Conservation (phyloP, 2,888 invertebrate species). For the Seira ritae region DNA sequence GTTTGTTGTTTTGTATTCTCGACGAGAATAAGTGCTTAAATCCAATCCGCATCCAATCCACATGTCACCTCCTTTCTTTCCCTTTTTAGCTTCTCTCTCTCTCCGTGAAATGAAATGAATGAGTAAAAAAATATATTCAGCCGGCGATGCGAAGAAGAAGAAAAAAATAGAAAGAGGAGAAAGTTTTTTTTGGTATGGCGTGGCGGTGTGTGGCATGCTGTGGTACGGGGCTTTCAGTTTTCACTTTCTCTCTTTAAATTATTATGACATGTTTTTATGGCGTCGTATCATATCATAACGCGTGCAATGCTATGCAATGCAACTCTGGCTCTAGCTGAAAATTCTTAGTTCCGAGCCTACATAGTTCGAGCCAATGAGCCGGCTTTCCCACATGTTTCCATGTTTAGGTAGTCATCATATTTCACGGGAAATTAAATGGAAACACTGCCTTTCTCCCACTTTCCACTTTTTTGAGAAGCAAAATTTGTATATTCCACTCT, state of each 20-base stretch:
- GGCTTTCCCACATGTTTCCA: background rate
- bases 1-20: background rate
- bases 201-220: too few species aligned
- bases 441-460: background rate
- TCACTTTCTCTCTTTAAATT: slow-evolving; percentile 35
- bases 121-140: too few species aligned
- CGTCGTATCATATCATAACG: slow-evolving; percentile 19
- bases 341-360: too few species aligned
- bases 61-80: background rate
- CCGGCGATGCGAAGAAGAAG: too few species aligned
- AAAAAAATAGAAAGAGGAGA: background rate
- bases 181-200: background rate
- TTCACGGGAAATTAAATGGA: slow-evolving; percentile 55
- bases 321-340: too few species aligned
- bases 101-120: too few species aligned
- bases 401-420: slow-evolving; percentile 22
- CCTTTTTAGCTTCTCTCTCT: background rate
- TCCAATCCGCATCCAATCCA: too few species aligned
- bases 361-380: background rate
- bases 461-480: too few species aligned
- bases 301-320: too few species aligned
- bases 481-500: too few species aligned
- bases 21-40: background rate
- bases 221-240: background rate
- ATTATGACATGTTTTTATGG: slow-evolving; percentile 51